These are phyloP conservation scores for Diabrotica virgifera DNA, from an alignment of 1,140 invertebrate genomes.

Conservation along the genomic window DNA sequence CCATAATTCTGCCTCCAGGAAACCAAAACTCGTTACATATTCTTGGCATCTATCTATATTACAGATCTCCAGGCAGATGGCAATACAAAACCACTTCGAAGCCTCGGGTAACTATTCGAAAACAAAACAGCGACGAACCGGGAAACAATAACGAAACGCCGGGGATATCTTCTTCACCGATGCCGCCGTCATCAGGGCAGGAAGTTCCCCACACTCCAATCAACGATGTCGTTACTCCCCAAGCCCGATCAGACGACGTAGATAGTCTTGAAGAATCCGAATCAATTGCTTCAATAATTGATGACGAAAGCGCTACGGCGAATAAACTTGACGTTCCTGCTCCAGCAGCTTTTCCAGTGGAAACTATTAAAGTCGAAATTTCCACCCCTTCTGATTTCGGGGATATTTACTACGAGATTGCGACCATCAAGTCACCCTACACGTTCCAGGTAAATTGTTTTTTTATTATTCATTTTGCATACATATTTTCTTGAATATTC, in stretches of 20 bases:
- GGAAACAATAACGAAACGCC: conserved; percentile 49
- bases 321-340: conserved; percentile 58
- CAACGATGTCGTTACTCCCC: conserved; percentile 43
- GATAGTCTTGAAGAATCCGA: conserved; percentile 70
- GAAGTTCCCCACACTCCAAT: conserved; percentile 29
- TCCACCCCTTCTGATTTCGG: conserved; percentile 79
- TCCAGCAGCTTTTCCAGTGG: conserved; percentile 55
- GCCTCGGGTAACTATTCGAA: conserved; percentile 77
- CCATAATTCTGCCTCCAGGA: conserved; percentile 10
- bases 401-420: conserved; percentile 82
- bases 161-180: conserved; percentile 46
- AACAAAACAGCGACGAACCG: conserved; percentile 59
- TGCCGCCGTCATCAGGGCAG: conserved; percentile 25
- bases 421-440: conserved; percentile 85
- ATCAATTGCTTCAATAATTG: conserved; percentile 58
- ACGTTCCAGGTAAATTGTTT: conserved; percentile 73
- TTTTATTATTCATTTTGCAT: neutral
- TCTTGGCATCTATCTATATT: conserved; percentile 20
- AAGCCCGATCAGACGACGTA: conserved; percentile 51
- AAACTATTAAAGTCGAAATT: conserved; percentile 81
- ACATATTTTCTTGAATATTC: too few relatives aligned
- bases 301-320: conserved; percentile 56
- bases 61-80: conserved; percentile 70
- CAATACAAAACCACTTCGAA: conserved; percentile 85
- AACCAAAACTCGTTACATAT: conserved; percentile 16